Percentiles rank a stretch among this genome's conserved stretches.
Conservation (phyloP, 2,888 invertebrate genomes). For the Hypolimnas misippus region DNA sequence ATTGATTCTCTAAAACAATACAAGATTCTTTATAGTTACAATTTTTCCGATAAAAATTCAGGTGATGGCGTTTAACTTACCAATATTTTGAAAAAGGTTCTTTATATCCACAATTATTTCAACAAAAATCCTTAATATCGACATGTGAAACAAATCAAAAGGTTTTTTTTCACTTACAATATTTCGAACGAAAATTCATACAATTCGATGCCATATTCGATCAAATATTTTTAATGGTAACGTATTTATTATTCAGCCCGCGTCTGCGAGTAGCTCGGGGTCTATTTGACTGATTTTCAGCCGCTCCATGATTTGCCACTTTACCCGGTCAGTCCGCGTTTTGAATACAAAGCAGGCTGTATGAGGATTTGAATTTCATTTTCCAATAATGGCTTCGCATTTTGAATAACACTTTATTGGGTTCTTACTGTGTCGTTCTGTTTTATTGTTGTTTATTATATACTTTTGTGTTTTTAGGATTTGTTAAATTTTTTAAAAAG, state of each 20-base stretch:
- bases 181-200: neutral
- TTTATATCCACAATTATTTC: no score
- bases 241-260: constrained; percentile 65
- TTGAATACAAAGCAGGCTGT: constrained; percentile 74
- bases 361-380: constrained; percentile 73
- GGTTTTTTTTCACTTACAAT: neutral
- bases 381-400: constrained; percentile 69
- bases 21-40: no score
- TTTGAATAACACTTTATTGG: constrained; percentile 63
- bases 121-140: no score
- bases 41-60: no score
- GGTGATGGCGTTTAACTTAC: no score
- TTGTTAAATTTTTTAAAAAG: no score
- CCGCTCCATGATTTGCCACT: constrained; percentile 83
- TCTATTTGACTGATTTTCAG: constrained; percentile 84
- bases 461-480: neutral
- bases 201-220: constrained; percentile 21
- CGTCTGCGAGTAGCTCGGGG: constrained; percentile 71
- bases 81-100: no score
- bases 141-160: no score
- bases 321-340: constrained; percentile 76
- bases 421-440: constrained; percentile 13
- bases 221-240: constrained; percentile 53
- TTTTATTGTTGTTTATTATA: constrained; percentile 15
- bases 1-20: no score